Conservation (phyloP, 2,113 vertebrate genomes). For the Girardinichthys multiradiatus region DNA sequence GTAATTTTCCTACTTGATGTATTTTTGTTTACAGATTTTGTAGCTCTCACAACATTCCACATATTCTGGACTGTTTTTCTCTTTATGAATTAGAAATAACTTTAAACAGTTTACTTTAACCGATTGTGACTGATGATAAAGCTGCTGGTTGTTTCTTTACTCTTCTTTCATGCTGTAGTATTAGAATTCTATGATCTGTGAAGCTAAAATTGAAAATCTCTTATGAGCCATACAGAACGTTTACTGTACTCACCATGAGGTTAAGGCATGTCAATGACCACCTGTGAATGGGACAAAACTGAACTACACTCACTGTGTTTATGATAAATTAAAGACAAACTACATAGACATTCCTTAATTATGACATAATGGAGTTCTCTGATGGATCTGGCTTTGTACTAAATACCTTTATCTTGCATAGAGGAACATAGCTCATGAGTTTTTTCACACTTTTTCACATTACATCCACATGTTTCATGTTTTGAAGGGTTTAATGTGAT, state of each 20-base stretch:
- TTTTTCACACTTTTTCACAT: background rate
- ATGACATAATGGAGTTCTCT: slow-evolving; percentile 35
- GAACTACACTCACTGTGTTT: slow-evolving; percentile 24
- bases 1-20: slow-evolving; percentile 43
- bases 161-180: slow-evolving; percentile 10
- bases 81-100: slow-evolving; percentile 30
- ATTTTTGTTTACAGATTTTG: slow-evolving; percentile 57
- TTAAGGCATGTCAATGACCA: slow-evolving; percentile 3
- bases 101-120: slow-evolving; percentile 4
- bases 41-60: slow-evolving; percentile 54
- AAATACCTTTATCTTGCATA: background rate
- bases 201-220: background rate
- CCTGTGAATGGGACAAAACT: slow-evolving; percentile 13
- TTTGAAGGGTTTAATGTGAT: background rate
- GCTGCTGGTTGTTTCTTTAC: slow-evolving; percentile 34
- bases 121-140: background rate
- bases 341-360: slow-evolving; percentile 12
- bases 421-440: background rate
- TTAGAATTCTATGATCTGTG: slow-evolving; percentile 14
- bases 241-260: background rate
- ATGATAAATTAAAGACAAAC: slow-evolving; percentile 4
- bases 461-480: background rate
- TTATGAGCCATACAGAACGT: slow-evolving; percentile 22
- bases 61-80: slow-evolving; percentile 21
- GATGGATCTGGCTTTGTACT: background rate